Percentiles rank a stretch among this genome's conserved stretches.
Conservation (phyloP, 2,888 invertebrate genomes). For the Lasioglossum pauxillum region DNA sequence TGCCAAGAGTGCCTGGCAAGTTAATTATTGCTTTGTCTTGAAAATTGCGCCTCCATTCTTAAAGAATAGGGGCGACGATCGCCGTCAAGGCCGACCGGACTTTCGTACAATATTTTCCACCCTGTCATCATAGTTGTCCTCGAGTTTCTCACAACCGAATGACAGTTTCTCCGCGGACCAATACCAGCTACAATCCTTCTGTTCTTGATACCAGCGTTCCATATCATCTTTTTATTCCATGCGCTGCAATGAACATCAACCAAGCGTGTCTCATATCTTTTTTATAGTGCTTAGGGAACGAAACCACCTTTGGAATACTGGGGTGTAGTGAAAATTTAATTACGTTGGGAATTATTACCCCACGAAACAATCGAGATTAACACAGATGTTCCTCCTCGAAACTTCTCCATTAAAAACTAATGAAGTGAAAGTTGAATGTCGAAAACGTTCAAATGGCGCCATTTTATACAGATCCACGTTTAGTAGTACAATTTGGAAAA, state of each 20-base stretch:
- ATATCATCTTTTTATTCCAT: neutral
- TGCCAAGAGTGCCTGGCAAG: constrained; percentile 59
- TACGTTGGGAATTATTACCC: neutral
- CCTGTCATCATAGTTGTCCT: neutral
- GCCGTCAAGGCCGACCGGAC: constrained; percentile 52
- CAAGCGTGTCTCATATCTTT: neutral
- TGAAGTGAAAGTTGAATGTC: neutral
- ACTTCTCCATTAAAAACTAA: neutral
- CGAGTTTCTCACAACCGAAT: neutral
- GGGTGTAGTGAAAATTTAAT: neutral
- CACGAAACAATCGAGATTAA: neutral
- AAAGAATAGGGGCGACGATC: constrained; percentile 56
- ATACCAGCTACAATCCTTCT: neutral
- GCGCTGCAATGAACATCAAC: neutral
- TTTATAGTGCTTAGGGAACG: neutral
- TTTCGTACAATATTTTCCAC: constrained; percentile 3
- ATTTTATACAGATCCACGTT: neutral
- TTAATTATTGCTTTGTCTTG: constrained; percentile 75
- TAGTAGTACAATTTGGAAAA: no score
- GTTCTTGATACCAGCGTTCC: neutral
- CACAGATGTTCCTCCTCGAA: neutral
- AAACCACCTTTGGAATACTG: neutral
- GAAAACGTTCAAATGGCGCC: neutral
- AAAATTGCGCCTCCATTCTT: constrained; percentile 58
- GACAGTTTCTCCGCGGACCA: neutral